phyloP scores from a whole-genome alignment of 1,140 invertebrate genomes.

The Arion vulgaris region DNA sequence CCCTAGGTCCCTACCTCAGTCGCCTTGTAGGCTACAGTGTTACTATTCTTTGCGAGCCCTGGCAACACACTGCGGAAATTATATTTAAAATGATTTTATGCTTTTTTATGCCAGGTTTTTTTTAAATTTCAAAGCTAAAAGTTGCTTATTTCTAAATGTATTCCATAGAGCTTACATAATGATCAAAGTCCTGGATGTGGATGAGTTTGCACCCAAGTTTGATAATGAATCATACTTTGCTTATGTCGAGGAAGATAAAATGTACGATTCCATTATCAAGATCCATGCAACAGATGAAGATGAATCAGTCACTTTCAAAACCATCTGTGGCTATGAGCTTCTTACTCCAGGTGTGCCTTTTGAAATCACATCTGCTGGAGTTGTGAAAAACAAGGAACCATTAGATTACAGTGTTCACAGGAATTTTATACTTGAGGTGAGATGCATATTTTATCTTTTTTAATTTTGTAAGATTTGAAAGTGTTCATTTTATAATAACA shows the following conservation, averaged over 20 bases:
- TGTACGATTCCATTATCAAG: conserved; percentile 90
- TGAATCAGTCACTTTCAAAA: conserved; percentile 91
- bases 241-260: conserved; percentile 90
- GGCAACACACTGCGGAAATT: too few relatives aligned
- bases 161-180: conserved; percentile 88
- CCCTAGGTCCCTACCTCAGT: too few relatives aligned
- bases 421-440: conserved; percentile 87
- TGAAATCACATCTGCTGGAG: conserved; percentile 91
- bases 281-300: conserved; percentile 93
- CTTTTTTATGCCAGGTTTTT: too few relatives aligned
- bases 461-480: too few relatives aligned
- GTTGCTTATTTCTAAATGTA: too few relatives aligned
- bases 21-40: too few relatives aligned
- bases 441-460: not conserved
- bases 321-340: conserved; percentile 97
- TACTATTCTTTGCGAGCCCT: too few relatives aligned
- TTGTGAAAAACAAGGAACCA: conserved; percentile 91
- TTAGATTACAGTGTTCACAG: conserved; percentile 91
- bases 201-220: conserved; percentile 83
- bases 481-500: too few relatives aligned
- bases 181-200: conserved; percentile 95
- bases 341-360: conserved; percentile 86
- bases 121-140: too few relatives aligned
- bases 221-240: conserved; percentile 76
- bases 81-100: too few relatives aligned